Evolutionary conservation across 2,797 vertebrate genomes (phyloP).

Genomic region (Spinus pinus): DNA sequence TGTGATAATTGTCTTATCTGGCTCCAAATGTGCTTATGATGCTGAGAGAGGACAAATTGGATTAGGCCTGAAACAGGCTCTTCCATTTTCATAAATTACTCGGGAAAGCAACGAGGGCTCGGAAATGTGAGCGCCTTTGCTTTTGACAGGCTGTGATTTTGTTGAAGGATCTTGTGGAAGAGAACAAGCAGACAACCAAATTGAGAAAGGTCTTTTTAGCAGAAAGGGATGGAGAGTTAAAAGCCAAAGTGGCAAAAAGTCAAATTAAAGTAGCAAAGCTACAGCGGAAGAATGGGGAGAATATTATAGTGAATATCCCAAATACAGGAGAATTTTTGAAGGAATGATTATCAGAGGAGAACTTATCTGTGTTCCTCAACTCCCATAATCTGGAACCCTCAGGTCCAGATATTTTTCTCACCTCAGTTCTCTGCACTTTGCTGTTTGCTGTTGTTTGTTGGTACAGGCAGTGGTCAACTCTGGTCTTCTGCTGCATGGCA

Average conservation of each 20-base stretch:
- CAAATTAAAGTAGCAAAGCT: background rate
- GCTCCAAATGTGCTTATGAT: constrained; percentile 51
- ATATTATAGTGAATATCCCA: background rate
- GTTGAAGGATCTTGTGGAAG: background rate
- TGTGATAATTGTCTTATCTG: constrained; percentile 63
- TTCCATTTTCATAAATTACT: constrained; percentile 57
- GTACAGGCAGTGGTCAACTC: fast-evolving
- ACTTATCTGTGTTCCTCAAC: background rate
- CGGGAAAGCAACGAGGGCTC: background rate
- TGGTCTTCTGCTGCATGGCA: background rate
- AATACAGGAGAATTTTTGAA: background rate
- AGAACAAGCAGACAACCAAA: background rate
- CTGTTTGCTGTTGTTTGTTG: background rate
- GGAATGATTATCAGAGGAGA: background rate
- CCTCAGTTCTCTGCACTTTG: background rate
- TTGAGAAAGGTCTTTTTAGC: background rate
- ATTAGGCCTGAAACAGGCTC: constrained; percentile 8
- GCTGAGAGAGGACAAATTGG: constrained; percentile 52
- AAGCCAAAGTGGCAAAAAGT: background rate
- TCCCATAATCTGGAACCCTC: background rate
- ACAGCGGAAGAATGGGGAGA: background rate
- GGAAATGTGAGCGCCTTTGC: background rate
- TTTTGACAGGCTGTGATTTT: constrained; percentile 9
- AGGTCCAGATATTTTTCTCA: background rate
- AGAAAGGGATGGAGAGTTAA: background rate